Evolutionary conservation across 1,140 invertebrate genomes (phyloP).

Genomic region (Magallana ariakensis): DNA sequence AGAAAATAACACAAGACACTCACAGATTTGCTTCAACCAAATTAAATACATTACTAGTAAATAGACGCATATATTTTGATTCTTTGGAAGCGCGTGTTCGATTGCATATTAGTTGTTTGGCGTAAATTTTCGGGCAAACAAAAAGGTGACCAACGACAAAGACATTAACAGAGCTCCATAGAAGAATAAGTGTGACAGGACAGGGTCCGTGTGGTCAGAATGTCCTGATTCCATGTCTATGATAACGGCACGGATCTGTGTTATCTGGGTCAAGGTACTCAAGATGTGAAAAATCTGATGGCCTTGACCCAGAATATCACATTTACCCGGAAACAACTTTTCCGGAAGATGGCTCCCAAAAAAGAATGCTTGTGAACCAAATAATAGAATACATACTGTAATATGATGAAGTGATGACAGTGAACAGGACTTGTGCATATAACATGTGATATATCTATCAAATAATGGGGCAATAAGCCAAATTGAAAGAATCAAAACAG

Average conservation of each 20-base stretch:
- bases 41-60: too few species aligned
- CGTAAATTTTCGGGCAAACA: neutral
- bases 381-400: conserved; percentile 57
- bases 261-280: conserved; percentile 75
- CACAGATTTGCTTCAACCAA: too few species aligned
- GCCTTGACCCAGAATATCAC: conserved; percentile 80
- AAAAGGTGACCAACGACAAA: neutral
- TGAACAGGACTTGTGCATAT: conserved; percentile 55
- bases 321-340: conserved; percentile 77
- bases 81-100: neutral
- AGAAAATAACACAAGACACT: too few species aligned
- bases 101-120: neutral
- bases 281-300: conserved; percentile 80
- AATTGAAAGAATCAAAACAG: conserved; percentile 59
- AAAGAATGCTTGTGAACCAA: conserved; percentile 70
- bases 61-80: too few species aligned
- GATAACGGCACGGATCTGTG: conserved; percentile 73
- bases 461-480: conserved; percentile 60
- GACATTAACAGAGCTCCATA: neutral
- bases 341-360: conserved; percentile 80
- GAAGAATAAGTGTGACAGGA: conserved; percentile 1
- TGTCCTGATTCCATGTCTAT: conserved; percentile 58
- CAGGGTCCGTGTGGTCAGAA: conserved; percentile 54
- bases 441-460: conserved; percentile 63
- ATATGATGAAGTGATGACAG: conserved; percentile 64